phyloP scores from a whole-genome alignment of 1,140 invertebrate species.

The Aphelenchoides besseyi region DNA sequence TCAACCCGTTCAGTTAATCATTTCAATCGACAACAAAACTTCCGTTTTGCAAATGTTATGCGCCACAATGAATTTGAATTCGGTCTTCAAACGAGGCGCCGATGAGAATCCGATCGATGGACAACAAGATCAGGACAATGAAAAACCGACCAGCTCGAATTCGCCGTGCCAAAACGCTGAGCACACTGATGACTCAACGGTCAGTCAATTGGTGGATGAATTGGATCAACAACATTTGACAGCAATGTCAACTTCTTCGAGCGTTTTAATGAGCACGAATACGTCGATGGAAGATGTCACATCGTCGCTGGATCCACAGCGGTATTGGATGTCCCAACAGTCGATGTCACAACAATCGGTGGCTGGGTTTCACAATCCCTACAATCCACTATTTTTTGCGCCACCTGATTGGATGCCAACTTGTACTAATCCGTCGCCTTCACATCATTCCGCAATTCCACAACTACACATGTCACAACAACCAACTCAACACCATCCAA shows the following conservation, averaged over 20 bases:
- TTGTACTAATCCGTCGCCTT: not conserved
- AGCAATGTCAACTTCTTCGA: not conserved
- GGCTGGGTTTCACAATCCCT: not conserved
- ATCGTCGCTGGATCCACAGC: not conserved
- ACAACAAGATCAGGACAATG: not conserved
- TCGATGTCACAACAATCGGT: not conserved
- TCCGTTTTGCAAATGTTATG: slow-evolving; percentile 2
- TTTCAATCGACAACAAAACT: not conserved
- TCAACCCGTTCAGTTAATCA: not conserved
- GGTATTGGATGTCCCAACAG: slow-evolving; percentile 4
- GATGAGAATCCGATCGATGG: not conserved
- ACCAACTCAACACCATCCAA: not conserved
- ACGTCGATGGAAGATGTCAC: slow-evolving; percentile 6
- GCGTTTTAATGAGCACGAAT: not conserved
- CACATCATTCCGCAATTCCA: not conserved
- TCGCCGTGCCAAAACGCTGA: not conserved
- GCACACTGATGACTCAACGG: not conserved
- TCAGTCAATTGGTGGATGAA: not conserved
- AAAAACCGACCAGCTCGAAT: not conserved
- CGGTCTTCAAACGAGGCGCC: not conserved
- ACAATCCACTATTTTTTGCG: not conserved
- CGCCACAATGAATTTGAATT: not conserved
- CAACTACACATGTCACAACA: not conserved
- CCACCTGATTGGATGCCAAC: not conserved
- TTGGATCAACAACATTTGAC: not conserved